Conservation (phyloP, 1,140 invertebrate genomes). For the Apocrypta bakeri region DNA sequence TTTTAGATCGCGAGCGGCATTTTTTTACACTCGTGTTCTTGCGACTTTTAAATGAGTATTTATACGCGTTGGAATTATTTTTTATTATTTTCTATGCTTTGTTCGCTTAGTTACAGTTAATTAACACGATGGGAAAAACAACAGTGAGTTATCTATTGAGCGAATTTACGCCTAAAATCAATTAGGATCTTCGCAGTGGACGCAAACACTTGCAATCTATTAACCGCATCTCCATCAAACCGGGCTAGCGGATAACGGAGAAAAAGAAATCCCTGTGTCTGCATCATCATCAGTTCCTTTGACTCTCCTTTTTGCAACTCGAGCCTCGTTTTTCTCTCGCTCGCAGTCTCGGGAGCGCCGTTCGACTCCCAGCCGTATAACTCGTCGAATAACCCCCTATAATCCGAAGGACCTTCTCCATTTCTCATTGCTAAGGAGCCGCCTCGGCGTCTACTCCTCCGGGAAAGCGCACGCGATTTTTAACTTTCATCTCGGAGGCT, state of each 20-base stretch:
- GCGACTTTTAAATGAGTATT: neutral
- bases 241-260: no score
- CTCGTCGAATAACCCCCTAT: neutral
- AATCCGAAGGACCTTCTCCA: neutral
- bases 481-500: neutral
- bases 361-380: slow-evolving; percentile 4
- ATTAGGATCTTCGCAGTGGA: neutral
- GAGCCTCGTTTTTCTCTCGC: neutral
- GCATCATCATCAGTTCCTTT: neutral
- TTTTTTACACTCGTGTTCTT: neutral
- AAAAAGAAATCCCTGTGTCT: neutral
- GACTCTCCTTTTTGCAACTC: neutral
- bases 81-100: no score
- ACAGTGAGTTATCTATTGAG: no score
- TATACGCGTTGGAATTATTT: neutral
- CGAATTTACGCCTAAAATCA: neutral
- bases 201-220: neutral
- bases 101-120: no score
- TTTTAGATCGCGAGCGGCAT: neutral
- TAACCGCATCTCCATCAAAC: neutral
- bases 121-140: no score
- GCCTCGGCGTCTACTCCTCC: neutral
- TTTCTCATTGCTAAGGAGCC: neutral
- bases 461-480: slow-evolving; percentile 9
- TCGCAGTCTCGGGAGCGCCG: neutral